Evolutionary conservation across 1,140 invertebrate genomes (phyloP).

Genomic region (Ylistrum balloti): DNA sequence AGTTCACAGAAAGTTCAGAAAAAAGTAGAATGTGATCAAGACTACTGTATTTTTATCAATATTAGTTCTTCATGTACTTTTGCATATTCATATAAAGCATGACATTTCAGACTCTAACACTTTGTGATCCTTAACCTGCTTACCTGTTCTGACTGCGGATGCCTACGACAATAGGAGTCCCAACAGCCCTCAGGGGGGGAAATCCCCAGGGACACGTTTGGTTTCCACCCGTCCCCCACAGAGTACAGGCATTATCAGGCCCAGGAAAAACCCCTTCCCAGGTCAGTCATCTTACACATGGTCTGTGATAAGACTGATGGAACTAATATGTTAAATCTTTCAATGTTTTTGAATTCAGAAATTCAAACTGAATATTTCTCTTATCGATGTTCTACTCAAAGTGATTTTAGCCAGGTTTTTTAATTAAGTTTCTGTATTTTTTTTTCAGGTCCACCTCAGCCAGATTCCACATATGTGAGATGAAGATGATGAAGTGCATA

Average conservation of each 20-base stretch:
- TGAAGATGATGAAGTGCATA: background rate
- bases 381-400: too few species aligned
- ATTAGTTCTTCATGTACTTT: background rate
- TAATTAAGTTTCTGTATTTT: background rate
- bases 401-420: background rate
- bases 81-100: too few species aligned
- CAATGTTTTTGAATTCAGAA: too few species aligned
- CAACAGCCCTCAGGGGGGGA: conserved; percentile 66
- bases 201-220: conserved; percentile 72
- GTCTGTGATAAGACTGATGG: too few species aligned
- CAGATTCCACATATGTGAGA: conserved; percentile 2
- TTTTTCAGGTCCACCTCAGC: conserved; percentile 36
- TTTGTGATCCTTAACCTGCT: conserved; percentile 69
- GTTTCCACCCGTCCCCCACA: conserved; percentile 77
- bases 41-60: background rate
- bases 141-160: conserved; percentile 77
- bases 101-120: background rate
- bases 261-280: conserved; percentile 64
- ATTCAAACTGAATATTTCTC: too few species aligned
- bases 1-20: too few species aligned
- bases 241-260: conserved; percentile 78
- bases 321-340: too few species aligned
- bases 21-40: too few species aligned
- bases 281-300: conserved; percentile 40
- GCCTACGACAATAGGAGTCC: conserved; percentile 74